These are phyloP conservation scores for Nineta flava DNA, from an alignment of 2,888 invertebrate genomes.

Conservation along the genomic window DNA sequence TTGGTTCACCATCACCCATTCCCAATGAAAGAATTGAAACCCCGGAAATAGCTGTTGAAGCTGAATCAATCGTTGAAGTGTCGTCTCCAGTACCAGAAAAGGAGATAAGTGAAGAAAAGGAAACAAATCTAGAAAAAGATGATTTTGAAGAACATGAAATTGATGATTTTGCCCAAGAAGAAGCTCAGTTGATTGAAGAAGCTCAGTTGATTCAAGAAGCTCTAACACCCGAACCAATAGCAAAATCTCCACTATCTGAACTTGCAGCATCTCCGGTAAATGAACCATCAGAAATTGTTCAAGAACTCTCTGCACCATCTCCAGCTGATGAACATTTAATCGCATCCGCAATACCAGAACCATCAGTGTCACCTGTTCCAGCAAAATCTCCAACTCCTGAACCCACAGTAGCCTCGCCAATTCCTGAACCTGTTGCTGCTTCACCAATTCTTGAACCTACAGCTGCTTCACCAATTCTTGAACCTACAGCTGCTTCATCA, in stretches of 20 bases:
- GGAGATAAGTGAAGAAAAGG: too few relatives aligned
- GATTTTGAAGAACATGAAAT: too few relatives aligned
- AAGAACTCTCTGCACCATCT: neutral
- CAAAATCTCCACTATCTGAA: constrained; percentile 9
- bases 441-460: neutral
- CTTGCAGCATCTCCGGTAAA: neutral
- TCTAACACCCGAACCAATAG: neutral
- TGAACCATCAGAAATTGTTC: neutral
- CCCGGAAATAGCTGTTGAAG: neutral
- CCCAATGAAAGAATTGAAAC: neutral
- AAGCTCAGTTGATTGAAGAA: too few relatives aligned
- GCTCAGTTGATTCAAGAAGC: too few relatives aligned
- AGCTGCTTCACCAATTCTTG: neutral
- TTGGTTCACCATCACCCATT: neutral
- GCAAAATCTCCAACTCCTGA: neutral
- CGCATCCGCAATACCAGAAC: neutral
- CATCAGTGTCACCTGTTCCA: neutral
- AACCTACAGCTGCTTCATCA: neutral
- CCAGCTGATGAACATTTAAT: neutral
- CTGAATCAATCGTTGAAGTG: neutral
- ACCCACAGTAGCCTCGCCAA: neutral
- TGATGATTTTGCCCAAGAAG: too few relatives aligned
- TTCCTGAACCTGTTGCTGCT: neutral
- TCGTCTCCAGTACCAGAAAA: constrained; percentile 12
- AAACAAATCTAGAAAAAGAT: too few relatives aligned